A percentile compares a stretch with the other conserved stretches of the same genome.
phyloP scores from a whole-genome alignment of 2,797 vertebrate genomes.

The Heteromormyrus szaboi region DNA sequence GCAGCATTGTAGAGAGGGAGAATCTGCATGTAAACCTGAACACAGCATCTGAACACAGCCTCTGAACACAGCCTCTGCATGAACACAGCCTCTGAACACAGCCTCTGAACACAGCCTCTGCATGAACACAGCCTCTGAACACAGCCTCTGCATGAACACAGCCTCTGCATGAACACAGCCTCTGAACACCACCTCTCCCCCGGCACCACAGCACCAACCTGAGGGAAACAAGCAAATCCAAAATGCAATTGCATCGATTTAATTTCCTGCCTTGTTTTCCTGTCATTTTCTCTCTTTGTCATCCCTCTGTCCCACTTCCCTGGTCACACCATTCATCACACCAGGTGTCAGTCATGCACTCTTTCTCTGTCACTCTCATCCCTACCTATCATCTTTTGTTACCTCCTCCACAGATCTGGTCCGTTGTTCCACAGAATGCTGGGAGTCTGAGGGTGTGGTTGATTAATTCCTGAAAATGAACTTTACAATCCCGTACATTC shows the following conservation, averaged over 20 bases:
- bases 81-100: neutral
- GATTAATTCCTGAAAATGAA: neutral
- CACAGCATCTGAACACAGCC: neutral
- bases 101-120: neutral
- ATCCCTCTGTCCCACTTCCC: slow-evolving; percentile 5
- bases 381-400: slow-evolving; percentile 12
- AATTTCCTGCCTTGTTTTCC: slow-evolving; percentile 14
- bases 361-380: slow-evolving; percentile 8
- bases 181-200: neutral
- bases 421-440: neutral
- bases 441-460: neutral
- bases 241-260: neutral
- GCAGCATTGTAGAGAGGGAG: neutral
- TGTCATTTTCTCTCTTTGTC: slow-evolving; percentile 28
- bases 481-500: neutral
- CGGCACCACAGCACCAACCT: neutral
- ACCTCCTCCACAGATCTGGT: slow-evolving; percentile 4
- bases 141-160: neutral
- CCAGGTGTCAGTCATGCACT: slow-evolving; percentile 29
- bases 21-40: neutral
- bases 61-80: neutral
- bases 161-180: too few relatives aligned
- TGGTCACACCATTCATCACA: slow-evolving; percentile 32
- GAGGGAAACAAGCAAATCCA: neutral
- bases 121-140: neutral